Percentiles rank a stretch among this genome's conserved stretches.
phyloP scores from a whole-genome alignment of 64 coral and sea anemone genomes.

The Pocillopora verrucosa region DNA sequence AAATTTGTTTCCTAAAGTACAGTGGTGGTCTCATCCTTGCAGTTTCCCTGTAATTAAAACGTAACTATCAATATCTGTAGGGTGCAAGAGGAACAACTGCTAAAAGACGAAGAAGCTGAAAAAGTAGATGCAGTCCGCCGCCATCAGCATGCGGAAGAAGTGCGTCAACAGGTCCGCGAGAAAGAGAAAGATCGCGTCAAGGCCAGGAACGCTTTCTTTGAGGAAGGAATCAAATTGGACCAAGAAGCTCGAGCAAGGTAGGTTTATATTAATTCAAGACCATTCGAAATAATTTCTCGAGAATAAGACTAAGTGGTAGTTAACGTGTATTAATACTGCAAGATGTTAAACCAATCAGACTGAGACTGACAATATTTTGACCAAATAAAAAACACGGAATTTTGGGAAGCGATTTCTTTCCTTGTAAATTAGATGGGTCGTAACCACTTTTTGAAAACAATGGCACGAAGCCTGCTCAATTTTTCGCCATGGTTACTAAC shows the following conservation, averaged over 20 bases:
- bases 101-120: conserved; percentile 87
- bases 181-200: conserved; percentile 91
- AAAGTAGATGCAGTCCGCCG: conserved; percentile 53
- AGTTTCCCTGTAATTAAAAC: not conserved
- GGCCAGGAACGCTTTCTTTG: conserved; percentile 83
- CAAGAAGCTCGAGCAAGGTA: conserved; percentile 94
- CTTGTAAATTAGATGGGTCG: not conserved
- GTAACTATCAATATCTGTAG: conserved; percentile 22
- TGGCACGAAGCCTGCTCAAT: not conserved
- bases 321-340: too few species aligned
- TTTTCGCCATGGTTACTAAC: not conserved
- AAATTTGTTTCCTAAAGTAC: not conserved
- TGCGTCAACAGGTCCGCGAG: conserved; percentile 86
- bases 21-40: not conserved
- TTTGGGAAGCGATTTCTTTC: not conserved
- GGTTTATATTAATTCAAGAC: not conserved
- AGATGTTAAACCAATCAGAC: not conserved
- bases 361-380: not conserved
- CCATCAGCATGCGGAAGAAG: conserved; percentile 89
- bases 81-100: conserved; percentile 86
- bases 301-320: too few species aligned
- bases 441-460: too few species aligned
- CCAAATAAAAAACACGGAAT: not conserved
- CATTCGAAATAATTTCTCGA: too few species aligned
- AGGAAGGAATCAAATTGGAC: conserved; percentile 92